Percentiles rank a stretch among this genome's conserved stretches.
Evolutionary conservation across 2,888 invertebrate genomes (phyloP).

Genomic region (Clistopyga incitator): DNA sequence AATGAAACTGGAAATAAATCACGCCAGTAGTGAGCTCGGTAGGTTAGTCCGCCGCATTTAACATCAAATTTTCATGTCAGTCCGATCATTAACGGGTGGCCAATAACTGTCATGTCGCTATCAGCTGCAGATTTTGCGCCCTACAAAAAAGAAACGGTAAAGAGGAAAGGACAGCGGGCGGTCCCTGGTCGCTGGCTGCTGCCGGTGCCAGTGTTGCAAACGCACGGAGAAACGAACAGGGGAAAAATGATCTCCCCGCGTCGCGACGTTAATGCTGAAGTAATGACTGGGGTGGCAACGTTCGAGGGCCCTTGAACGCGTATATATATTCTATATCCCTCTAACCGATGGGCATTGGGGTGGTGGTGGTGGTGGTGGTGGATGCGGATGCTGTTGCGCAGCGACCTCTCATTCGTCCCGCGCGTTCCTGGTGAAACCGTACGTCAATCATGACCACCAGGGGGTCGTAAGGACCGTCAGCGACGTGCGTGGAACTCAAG

Average conservation of each 20-base stretch:
- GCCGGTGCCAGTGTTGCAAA: constrained; percentile 48
- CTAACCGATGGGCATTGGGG: constrained; percentile 30
- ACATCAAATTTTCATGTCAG: background rate
- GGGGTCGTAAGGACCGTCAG: constrained; percentile 54
- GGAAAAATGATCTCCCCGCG: constrained; percentile 76
- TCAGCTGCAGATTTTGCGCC: background rate
- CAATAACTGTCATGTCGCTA: constrained; percentile 14
- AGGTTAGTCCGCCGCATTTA: background rate
- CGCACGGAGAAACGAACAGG: constrained; percentile 53
- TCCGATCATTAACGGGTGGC: constrained; percentile 7
- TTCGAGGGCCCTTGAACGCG: constrained; percentile 77
- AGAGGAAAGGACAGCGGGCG: constrained; percentile 51
- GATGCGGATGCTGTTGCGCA: constrained; percentile 57
- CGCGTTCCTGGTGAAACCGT: constrained; percentile 39
- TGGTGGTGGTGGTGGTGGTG: constrained; percentile 49
- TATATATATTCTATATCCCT: constrained; percentile 53
- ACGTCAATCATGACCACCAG: constrained; percentile 67
- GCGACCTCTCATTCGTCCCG: constrained; percentile 51
- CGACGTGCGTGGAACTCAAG: constrained; percentile 42
- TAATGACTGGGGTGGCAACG: constrained; percentile 82
- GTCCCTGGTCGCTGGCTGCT: constrained; percentile 50
- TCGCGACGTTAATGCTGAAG: constrained; percentile 80
- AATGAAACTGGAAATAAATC: background rate
- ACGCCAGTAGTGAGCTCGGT: background rate
- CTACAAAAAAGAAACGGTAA: constrained; percentile 32